Evolutionary conservation across 2,113 vertebrate genomes (phyloP).

Genomic region (Silurus meridionalis): DNA sequence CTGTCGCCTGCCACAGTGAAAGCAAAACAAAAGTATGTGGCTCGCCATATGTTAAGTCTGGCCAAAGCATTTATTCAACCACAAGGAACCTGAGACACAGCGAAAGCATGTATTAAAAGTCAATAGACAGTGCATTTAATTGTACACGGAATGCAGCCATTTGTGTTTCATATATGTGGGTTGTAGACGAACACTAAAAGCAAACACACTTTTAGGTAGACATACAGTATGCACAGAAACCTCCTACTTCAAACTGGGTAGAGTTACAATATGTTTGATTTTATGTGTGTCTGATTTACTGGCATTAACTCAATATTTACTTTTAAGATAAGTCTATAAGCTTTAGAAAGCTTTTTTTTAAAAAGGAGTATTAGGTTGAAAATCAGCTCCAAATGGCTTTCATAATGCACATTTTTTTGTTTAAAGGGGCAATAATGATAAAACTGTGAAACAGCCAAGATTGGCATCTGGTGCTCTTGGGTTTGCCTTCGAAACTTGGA

Average conservation of each 20-base stretch:
- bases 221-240: slow-evolving; percentile 40
- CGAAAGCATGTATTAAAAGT: slow-evolving; percentile 57
- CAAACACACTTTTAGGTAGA: slow-evolving; percentile 20
- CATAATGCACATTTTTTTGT: slow-evolving; percentile 14
- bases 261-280: neutral
- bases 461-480: slow-evolving; percentile 8
- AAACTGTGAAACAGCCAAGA: slow-evolving; percentile 11
- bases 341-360: neutral
- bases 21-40: slow-evolving; percentile 55
- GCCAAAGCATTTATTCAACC: slow-evolving; percentile 52
- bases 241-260: neutral
- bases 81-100: slow-evolving; percentile 53
- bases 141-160: slow-evolving; percentile 46
- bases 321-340: neutral
- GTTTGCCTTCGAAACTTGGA: neutral
- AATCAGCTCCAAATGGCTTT: slow-evolving; percentile 11
- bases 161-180: slow-evolving; percentile 31
- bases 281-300: slow-evolving; percentile 16
- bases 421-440: slow-evolving; percentile 8
- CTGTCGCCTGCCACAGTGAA: slow-evolving; percentile 54
- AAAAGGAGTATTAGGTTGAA: neutral
- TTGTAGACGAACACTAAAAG: slow-evolving; percentile 42
- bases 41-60: slow-evolving; percentile 52
- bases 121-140: slow-evolving; percentile 54
- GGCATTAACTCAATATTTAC: neutral